Percentiles rank a stretch among this genome's conserved stretches.
These are phyloP conservation scores for Bovichtus variegatus DNA, from an alignment of 2,797 vertebrate species.

Conservation along the genomic window DNA sequence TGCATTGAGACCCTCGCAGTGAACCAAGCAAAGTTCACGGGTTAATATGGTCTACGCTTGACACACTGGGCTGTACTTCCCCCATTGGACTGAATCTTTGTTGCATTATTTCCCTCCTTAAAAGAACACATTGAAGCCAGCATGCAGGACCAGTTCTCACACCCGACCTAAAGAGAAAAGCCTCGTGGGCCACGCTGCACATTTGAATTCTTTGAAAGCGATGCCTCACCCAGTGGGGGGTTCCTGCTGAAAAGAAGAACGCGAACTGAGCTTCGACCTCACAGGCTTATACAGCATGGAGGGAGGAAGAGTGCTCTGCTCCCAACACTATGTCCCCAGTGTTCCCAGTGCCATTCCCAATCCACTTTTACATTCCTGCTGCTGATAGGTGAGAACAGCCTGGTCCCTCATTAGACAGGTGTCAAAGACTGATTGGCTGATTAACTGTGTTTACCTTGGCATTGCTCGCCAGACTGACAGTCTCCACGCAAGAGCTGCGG, in stretches of 20 bases:
- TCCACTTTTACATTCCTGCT: constrained; percentile 20
- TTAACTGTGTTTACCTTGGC: constrained; percentile 81
- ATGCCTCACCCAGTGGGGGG: constrained; percentile 79
- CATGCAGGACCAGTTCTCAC: constrained; percentile 65
- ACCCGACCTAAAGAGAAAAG: constrained; percentile 45
- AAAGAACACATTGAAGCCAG: constrained; percentile 40
- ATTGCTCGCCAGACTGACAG: constrained; percentile 75
- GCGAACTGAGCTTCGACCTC: constrained; percentile 55
- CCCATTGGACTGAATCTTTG: constrained; percentile 40
- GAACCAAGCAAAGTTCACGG: constrained; percentile 30
- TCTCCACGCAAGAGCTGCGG: constrained; percentile 63
- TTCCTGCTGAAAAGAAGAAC: constrained; percentile 73
- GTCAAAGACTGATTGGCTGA: constrained; percentile 63
- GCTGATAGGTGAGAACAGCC: constrained; percentile 43
- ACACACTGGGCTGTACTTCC: constrained; percentile 17
- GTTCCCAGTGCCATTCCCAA: constrained; percentile 45
- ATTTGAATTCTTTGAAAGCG: constrained; percentile 74
- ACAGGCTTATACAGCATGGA: constrained; percentile 66
- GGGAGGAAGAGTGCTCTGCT: constrained; percentile 59
- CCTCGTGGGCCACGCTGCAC: constrained; percentile 52
- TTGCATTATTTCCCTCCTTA: constrained; percentile 26
- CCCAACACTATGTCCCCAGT: constrained; percentile 48
- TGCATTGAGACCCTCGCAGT: background rate
- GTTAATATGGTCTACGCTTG: constrained; percentile 31
- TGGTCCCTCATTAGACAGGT: constrained; percentile 56